Evolutionary conservation across 1,140 invertebrate genomes (phyloP).

Genomic region (Brevipalpus yothersi): DNA sequence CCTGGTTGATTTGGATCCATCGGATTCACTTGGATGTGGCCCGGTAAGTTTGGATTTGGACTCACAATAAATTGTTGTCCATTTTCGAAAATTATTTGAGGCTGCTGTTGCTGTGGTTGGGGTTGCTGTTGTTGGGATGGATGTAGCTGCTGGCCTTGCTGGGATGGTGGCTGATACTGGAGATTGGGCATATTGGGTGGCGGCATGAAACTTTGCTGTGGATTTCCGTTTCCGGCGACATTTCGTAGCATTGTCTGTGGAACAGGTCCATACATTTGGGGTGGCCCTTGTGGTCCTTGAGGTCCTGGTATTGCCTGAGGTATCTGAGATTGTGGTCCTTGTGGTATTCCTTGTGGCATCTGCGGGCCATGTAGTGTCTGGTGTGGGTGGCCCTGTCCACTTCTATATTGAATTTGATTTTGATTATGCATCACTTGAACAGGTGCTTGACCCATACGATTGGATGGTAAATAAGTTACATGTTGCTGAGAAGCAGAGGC

Average conservation of each 20-base stretch:
- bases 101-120: background rate
- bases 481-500: background rate
- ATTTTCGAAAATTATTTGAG: background rate
- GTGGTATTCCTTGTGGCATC: background rate
- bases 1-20: too few species aligned
- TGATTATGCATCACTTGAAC: background rate
- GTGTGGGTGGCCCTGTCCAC: background rate
- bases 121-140: background rate
- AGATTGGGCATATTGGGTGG: background rate
- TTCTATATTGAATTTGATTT: background rate
- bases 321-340: background rate
- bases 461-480: background rate
- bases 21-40: too few species aligned
- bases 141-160: background rate
- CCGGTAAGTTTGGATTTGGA: too few species aligned
- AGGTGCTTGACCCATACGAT: background rate
- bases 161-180: background rate
- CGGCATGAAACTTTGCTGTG: background rate
- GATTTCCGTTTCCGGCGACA: too few species aligned
- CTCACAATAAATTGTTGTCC: too few species aligned
- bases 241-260: too few species aligned
- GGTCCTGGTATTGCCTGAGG: background rate
- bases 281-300: background rate
- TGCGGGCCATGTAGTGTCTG: background rate
- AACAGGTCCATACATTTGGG: background rate